phyloP scores from a whole-genome alignment of 1,140 invertebrate species.

The Philopotamus ludificatus region DNA sequence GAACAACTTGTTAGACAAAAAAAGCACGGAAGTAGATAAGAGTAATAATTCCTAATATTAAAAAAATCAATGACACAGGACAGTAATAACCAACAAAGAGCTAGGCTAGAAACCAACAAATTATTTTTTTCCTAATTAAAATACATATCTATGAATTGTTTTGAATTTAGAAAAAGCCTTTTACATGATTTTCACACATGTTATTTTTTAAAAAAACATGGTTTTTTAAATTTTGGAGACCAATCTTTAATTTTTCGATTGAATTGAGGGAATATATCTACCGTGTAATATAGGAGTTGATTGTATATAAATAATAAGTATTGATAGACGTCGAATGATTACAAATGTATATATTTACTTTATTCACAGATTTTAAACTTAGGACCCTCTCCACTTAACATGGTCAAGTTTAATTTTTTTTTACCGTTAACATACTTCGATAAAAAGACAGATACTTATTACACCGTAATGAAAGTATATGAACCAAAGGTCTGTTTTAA shows the following conservation, averaged over 20 bases:
- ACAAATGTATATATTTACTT: conserved; percentile 4
- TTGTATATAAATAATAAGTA: neutral
- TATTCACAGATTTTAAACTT: conserved; percentile 20
- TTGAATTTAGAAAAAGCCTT: too few relatives aligned
- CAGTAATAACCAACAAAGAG: neutral
- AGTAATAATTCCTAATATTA: too few relatives aligned
- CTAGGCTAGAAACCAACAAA: neutral
- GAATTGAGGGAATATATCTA: too few relatives aligned
- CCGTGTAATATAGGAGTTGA: neutral
- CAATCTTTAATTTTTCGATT: too few relatives aligned
- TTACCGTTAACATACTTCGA: conserved; percentile 6
- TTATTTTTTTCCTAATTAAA: conserved; percentile 2
- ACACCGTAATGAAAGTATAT: neutral
- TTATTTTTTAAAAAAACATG: neutral
- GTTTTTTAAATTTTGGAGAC: neutral
- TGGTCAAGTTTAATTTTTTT: conserved; percentile 1
- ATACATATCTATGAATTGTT: too few relatives aligned
- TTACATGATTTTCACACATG: neutral
- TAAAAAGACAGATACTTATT: neutral
- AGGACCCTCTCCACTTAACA: neutral
- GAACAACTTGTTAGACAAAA: too few relatives aligned
- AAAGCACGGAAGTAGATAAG: too few relatives aligned
- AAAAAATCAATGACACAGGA: too few relatives aligned
- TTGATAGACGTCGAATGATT: neutral
- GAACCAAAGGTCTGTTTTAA: conserved; percentile 8